Evolutionary conservation across 2,113 vertebrate genomes (phyloP).

Genomic region (Boleophthalmus pectinirostris): DNA sequence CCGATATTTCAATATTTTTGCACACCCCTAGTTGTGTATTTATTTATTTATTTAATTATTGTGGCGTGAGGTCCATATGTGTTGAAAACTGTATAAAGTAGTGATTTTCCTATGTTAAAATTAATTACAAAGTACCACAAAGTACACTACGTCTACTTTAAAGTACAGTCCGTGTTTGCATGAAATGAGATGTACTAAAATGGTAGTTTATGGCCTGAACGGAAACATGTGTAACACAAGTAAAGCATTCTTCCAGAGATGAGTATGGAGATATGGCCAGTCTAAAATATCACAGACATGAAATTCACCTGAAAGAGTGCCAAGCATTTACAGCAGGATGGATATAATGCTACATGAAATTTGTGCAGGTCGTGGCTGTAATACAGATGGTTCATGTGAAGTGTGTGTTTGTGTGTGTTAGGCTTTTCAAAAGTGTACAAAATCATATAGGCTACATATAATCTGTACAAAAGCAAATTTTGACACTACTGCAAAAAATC

Average conservation of each 20-base stretch:
- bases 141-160: neutral
- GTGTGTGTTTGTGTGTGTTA: neutral
- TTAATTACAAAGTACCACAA: no score
- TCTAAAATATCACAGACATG: neutral
- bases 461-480: no score
- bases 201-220: neutral
- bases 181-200: constrained; percentile 4
- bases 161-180: neutral
- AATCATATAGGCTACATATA: no score
- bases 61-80: no score
- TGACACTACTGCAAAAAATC: no score
- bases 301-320: neutral
- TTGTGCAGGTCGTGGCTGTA: neutral
- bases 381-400: neutral
- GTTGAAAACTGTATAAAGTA: no score
- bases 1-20: no score
- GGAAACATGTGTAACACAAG: constrained; percentile 4
- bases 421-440: no score
- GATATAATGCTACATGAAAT: constrained; percentile 13
- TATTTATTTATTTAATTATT: no score
- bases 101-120: no score
- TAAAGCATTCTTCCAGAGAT: constrained; percentile 3
- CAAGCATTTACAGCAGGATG: neutral
- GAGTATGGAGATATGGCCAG: neutral
- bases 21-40: no score